Base-by-base conservation (phyloP, 2,888 invertebrate species). In the Torymus aiolomorphi region DNA sequence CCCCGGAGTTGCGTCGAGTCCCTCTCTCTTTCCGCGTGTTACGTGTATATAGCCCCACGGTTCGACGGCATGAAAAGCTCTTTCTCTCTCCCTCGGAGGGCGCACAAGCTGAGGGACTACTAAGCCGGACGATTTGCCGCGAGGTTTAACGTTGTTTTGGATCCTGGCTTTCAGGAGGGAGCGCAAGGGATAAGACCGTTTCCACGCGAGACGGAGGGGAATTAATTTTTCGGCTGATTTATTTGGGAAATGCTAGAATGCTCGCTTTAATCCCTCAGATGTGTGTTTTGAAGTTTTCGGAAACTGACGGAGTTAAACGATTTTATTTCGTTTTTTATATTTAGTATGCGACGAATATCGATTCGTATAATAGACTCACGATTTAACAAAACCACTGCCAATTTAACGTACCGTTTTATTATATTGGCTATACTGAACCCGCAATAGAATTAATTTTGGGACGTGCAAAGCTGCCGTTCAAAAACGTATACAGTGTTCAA, bases 1-100 rank as follows among this genome's bases (percentile, higher is more conserved):
- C 42, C 8, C 42, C 42, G 8, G 8, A 42, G 75, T 66, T 16
- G 10, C 14, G 61, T 31, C 31, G 31, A 31, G 31, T 31, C 31
- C n/a, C 11, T 20, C 24, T n/a, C 20, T 20, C 18, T 69, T 11
- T 69, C 5, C 67, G 42, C 10, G 61, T 63, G n/a, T 42, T 42
- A 8, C 42, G 42, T 63, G n/a, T n/a, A 42, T 63, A 63, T 31
- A 42, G 31, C 11, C 42, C 4, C 11, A 61, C 14, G 61, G 12
- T 61, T 24, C 13, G 14, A 14, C 12, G 3, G 54, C 12, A 56
- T 56, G 67, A 67, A 56, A 67, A 67, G 67, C 67, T 67, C 52
- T 31, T 8, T 42, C 8, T 42, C 42, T 42, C 42, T 42, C 42
- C 8, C 42, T 42, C 42, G 42, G 57, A 57, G 61, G 18, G 61